Evolutionary conservation across 2,113 vertebrate genomes (phyloP), one percentile per base, ranked within the genome.

Genomic region (Lucifuga dentata): DNA sequence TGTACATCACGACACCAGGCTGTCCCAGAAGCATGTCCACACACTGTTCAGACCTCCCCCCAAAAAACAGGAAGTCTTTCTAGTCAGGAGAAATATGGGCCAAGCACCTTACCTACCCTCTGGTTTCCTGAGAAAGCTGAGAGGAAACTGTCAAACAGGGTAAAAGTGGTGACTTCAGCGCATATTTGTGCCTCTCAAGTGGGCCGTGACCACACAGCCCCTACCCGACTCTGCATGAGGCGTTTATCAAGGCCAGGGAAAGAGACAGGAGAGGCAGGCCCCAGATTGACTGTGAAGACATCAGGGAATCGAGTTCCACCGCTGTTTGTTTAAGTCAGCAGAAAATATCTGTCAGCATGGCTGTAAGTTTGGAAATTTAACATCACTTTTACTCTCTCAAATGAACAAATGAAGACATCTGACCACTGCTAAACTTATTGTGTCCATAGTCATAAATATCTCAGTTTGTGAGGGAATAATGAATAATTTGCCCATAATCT

Each of bases 31-130:
- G n/a, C 24, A 32, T 68, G 50, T 57, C 62, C 61, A 73, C 53
- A 56, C 10, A 56, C 26, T 7, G 52, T 32, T 46, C 58, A 40
- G 60, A 2, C 38, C 43, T 0, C 51, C 19, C 39, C 45, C 32
- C 10, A 60, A 75, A 92, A 88, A 92, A 91, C 92, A 92, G 92
- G 90, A 92, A 92, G 81, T 84, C 73, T 83, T 88, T 88, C 70
- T 86, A 76, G 78, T 88, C 78, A 83, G 71, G 77, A 89, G 81
- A 81, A 72, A 76, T 59, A 78, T 85, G 88, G 73, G 81, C 84
- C 84, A 84, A 81, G 88, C 76, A 89, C 85, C 85, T 87, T 68
- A 79, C 77, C 88, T 87, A 78, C 84, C 76, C 85, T 88, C 78
- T 83, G 65, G 81, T 83, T 93, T 93, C 92, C 92, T 93, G 92